A percentile compares a stretch with the other conserved stretches of the same genome.
These are phyloP conservation scores for Bucorvus abyssinicus DNA, from an alignment of 2,797 vertebrate species.

Conservation along the genomic window DNA sequence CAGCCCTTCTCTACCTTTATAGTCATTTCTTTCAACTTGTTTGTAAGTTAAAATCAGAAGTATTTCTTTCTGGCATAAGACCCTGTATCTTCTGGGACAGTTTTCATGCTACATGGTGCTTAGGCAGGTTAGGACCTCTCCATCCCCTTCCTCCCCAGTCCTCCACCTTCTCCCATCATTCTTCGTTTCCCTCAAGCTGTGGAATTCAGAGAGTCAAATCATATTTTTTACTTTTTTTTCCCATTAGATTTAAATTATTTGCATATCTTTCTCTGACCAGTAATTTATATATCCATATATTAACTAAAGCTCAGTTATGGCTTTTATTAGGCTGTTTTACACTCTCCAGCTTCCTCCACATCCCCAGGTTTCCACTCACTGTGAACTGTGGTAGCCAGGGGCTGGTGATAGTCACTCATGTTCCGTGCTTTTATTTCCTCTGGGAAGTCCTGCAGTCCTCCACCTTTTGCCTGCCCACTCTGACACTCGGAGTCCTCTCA, in stretches of 20 bases:
- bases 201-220: background rate
- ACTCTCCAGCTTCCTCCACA: background rate
- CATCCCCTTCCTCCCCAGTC: background rate
- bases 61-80: background rate
- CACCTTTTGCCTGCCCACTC: background rate
- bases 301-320: background rate
- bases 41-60: background rate
- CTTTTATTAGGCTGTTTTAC: background rate
- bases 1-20: background rate
- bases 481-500: background rate
- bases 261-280: background rate
- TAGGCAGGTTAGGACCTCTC: background rate
- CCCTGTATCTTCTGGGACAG: background rate
- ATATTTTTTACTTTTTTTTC: background rate
- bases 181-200: background rate
- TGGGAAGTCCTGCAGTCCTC: background rate
- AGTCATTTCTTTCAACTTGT: background rate
- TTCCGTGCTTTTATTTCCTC: background rate
- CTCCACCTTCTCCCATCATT: background rate
- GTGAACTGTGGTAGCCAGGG: background rate
- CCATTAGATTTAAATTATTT: background rate
- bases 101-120: rapidly evolving
- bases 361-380: background rate
- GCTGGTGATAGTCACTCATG: background rate
- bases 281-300: background rate